phyloP scores from a whole-genome alignment of 1,140 invertebrate genomes.

The Trinorchestia longiramus region DNA sequence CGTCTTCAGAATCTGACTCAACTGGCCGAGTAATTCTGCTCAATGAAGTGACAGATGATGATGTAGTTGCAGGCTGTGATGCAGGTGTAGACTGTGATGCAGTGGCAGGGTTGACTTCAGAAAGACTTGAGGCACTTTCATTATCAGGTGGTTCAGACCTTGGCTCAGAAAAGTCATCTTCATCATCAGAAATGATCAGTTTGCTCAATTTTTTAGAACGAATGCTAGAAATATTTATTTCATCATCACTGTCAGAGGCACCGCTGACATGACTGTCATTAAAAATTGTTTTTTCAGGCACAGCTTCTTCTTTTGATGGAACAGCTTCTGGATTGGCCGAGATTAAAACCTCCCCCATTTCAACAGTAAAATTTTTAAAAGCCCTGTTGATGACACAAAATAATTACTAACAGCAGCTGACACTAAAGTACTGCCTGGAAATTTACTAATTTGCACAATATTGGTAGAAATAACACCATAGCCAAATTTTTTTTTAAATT shows the following conservation, averaged over 20 bases:
- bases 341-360: not conserved
- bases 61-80: not conserved
- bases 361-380: no score
- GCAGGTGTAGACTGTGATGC: not conserved
- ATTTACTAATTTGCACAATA: no score
- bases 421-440: no score
- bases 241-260: not conserved
- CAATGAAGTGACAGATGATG: not conserved
- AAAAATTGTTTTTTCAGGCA: not conserved
- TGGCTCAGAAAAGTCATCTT: not conserved
- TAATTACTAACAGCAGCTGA: no score
- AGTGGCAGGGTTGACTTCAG: not conserved
- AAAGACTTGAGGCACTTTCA: not conserved
- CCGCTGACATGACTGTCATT: not conserved
- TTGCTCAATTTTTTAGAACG: not conserved
- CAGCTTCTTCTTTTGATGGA: not conserved
- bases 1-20: not conserved
- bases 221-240: not conserved
- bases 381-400: no score
- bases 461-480: no score
- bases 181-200: not conserved
- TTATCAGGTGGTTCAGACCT: not conserved
- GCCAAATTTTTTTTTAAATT: no score
- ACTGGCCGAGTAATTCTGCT: not conserved
- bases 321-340: not conserved